phyloP scores from a whole-genome alignment of 2,797 vertebrate species.

The Sebastes jordani region DNA sequence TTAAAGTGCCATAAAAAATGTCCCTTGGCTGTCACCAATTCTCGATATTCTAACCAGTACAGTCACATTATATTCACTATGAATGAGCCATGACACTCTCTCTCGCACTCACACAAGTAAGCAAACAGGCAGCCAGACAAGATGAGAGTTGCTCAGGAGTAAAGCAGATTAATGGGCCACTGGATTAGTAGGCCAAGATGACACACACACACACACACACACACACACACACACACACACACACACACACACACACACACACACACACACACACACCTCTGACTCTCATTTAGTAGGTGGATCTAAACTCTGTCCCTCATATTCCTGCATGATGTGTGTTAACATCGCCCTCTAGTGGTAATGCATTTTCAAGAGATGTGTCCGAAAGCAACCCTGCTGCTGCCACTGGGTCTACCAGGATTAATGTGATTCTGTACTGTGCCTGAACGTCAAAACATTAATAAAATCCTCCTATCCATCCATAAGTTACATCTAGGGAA shows the following conservation, averaged over 20 bases:
- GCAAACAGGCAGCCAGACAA: constrained; percentile 27
- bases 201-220: constrained; percentile 11
- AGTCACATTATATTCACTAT: constrained; percentile 14
- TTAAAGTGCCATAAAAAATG: neutral
- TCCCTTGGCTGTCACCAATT: neutral
- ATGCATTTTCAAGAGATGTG: neutral
- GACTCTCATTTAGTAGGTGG: constrained; percentile 38
- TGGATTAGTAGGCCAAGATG: constrained; percentile 75
- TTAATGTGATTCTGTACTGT: neutral
- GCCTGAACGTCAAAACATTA: neutral
- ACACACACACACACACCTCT: neutral
- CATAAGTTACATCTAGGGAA: neutral
- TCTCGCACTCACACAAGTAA: neutral
- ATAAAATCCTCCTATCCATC: neutral
- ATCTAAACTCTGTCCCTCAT: constrained; percentile 7
- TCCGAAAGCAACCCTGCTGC: neutral
- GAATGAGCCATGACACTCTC: constrained; percentile 7
- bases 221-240: neutral
- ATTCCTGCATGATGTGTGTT: neutral
- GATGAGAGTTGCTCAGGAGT: constrained; percentile 55
- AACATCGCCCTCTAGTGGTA: constrained; percentile 68
- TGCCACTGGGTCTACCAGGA: neutral
- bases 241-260: neutral
- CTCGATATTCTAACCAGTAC: neutral
- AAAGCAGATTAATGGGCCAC: constrained; percentile 75